Conservation (phyloP, 2,113 vertebrate species). For the Apus apus region DNA sequence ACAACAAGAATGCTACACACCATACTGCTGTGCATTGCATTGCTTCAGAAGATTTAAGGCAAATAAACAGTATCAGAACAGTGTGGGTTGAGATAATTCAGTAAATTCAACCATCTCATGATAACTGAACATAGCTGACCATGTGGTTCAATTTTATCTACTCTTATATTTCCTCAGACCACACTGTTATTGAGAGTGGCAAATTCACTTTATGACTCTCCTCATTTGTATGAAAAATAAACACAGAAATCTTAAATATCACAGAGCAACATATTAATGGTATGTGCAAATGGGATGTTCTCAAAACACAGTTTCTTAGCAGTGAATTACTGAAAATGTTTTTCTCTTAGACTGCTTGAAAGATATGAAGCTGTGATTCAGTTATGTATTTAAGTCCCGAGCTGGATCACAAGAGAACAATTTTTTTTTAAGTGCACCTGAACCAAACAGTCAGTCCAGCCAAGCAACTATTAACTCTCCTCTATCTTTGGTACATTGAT, state of each 20-base stretch:
- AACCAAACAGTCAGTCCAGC: not conserved
- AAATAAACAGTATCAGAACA: not conserved
- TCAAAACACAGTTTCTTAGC: not conserved
- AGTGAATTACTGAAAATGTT: not conserved
- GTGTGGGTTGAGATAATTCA: not conserved
- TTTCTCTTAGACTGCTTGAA: not conserved
- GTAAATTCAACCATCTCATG: not conserved
- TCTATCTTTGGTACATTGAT: not conserved
- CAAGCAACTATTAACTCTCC: not conserved
- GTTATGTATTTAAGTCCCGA: not conserved
- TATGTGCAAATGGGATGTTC: not conserved
- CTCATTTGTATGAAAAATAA: not conserved
- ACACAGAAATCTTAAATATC: not conserved
- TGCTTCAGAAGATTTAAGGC: not conserved
- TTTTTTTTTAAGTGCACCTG: not conserved
- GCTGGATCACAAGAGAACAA: not conserved
- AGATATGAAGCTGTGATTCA: not conserved
- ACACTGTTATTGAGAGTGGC: not conserved
- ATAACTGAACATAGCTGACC: not conserved
- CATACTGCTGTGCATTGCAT: not conserved
- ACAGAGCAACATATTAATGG: not conserved
- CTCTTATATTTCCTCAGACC: not conserved
- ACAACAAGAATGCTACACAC: not conserved
- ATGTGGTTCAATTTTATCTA: not conserved
- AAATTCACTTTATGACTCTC: not conserved